phyloP scores from a whole-genome alignment of 1,140 invertebrate species.

The Sipha flava region DNA sequence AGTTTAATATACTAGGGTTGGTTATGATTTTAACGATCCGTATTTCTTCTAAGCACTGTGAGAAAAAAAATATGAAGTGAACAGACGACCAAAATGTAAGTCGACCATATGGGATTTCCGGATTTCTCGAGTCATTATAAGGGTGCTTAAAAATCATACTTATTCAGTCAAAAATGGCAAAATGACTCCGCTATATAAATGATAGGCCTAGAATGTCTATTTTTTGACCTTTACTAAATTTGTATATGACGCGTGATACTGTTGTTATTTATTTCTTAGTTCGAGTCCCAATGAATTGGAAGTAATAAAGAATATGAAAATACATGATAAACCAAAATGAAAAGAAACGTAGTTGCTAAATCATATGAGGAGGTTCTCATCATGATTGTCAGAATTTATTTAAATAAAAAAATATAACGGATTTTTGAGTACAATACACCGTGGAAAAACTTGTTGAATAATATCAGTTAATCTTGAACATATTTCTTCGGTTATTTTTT shows the following conservation, averaged over 20 bases:
- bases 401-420: constrained; percentile 9
- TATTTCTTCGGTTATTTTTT: background rate
- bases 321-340: background rate
- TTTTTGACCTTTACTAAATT: too few relatives aligned
- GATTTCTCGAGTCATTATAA: background rate
- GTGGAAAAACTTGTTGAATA: background rate
- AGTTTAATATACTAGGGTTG: background rate
- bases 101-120: background rate
- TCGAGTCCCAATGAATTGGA: background rate
- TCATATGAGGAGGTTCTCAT: background rate
- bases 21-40: background rate
- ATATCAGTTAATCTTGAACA: background rate
- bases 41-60: background rate
- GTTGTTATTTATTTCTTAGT: too few relatives aligned
- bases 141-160: background rate
- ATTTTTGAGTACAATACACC: background rate
- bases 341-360: background rate
- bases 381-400: background rate
- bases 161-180: too few relatives aligned
- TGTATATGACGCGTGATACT: too few relatives aligned
- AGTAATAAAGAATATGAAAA: background rate
- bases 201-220: too few relatives aligned
- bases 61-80: background rate
- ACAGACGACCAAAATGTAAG: background rate
- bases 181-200: background rate